phyloP scores from a whole-genome alignment of 1,140 invertebrate species.

The Odontomachus brunneus region DNA sequence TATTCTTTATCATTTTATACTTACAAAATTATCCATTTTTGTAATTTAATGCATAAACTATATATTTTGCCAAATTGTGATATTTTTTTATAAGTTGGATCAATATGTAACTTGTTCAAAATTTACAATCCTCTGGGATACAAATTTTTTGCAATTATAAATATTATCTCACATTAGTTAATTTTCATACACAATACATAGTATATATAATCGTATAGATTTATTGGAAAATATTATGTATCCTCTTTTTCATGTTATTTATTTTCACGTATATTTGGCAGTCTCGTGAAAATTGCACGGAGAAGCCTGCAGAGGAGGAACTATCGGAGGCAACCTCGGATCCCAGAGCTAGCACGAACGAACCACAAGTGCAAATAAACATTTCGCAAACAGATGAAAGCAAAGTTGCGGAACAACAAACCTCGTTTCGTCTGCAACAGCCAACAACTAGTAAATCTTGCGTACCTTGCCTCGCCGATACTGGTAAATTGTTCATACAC shows the following conservation, averaged over 20 bases:
- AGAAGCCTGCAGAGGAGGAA: constrained; percentile 76
- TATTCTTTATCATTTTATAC: constrained; percentile 55
- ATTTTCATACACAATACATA: background rate
- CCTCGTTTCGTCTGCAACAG: constrained; percentile 76
- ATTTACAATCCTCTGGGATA: no score
- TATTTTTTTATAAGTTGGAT: no score
- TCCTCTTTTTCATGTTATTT: background rate
- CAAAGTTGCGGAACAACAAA: constrained; percentile 90
- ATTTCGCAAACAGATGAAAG: constrained; percentile 91
- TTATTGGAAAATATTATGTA: background rate
- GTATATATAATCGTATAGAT: background rate
- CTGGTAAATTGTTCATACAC: constrained; percentile 78
- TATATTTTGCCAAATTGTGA: no score
- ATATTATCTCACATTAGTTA: no score
- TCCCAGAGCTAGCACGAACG: constrained; percentile 57
- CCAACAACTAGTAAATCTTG: constrained; percentile 79
- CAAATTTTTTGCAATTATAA: no score
- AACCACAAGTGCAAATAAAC: constrained; percentile 76
- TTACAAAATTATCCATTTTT: constrained; percentile 5
- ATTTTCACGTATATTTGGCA: constrained; percentile 46
- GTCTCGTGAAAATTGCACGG: constrained; percentile 60
- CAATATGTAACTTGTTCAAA: no score
- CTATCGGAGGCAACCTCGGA: constrained; percentile 68
- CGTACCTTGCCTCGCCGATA: constrained; percentile 90
- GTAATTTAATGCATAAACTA: background rate